Evolutionary conservation across 1,140 invertebrate genomes (phyloP), one percentile per base, ranked within the genome.

Genomic region (Ctenoplectra terminalis): DNA sequence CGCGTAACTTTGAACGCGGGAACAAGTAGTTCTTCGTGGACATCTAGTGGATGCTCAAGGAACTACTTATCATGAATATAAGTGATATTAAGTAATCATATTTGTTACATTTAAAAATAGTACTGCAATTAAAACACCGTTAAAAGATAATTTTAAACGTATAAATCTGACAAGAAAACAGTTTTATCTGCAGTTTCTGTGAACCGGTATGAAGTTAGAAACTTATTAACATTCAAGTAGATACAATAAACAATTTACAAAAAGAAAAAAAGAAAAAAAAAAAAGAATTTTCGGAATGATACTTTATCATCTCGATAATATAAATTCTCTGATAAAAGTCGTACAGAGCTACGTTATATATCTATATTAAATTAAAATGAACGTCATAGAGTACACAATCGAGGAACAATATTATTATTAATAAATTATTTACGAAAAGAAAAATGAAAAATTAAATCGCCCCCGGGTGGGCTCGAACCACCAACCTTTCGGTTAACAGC

Each of bases 391-490:
- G 3, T 37, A n/a, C 1, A n/a, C 23, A 11, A n/a, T 37, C 4
- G 4, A 37, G 13, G 20, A 15, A 11, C 5, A 6, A 8, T 1
- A n/a, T n/a, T 4, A 23, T 23, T 23, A 52, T 1, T 13, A 9
- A 0, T 37, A 8, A 6, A 61, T 61, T 61, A 3, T 61, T n/a
- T 0, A 26, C n/a, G 0, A 61, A 40, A 6, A n/a, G 17, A 64
- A 40, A 40, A 64, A 1, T 17, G 13, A 26, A 7, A 64, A 64
- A 64, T n/a, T 7, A 8, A 43, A 17, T 0, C 91, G 90, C 90
- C 90, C 91, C 90, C 90, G 91, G 90, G 91, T 97, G 96, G 96
- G 95, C 95, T 97, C 95, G 90, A 91, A 91, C 90, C 91, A 89
- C 91, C 90, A 92, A 91, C 91, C 90, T 92, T 90, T 92, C 91